Evolutionary conservation across 2,888 invertebrate genomes (phyloP).

Genomic region (Rotaria sp.): DNA sequence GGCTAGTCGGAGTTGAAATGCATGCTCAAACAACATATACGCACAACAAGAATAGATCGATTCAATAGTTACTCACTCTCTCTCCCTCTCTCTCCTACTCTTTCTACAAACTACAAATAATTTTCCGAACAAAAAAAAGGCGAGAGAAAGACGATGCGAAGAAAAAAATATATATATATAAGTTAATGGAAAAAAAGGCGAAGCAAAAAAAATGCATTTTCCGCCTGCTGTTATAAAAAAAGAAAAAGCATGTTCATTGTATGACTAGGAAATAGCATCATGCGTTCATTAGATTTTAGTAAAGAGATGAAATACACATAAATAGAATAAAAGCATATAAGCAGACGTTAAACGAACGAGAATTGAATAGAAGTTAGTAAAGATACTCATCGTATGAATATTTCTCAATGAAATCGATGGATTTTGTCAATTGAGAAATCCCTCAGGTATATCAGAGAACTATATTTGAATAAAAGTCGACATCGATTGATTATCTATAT

Average conservation of each 20-base stretch:
- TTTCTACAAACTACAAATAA: background rate
- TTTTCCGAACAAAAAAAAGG: conserved; percentile 44
- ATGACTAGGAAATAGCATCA: background rate
- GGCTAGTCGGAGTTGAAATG: conserved; percentile 4
- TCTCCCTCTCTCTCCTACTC: background rate
- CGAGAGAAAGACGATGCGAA: conserved; percentile 43
- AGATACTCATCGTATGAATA: background rate
- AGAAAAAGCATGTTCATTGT: background rate
- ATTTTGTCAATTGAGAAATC: background rate
- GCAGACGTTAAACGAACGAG: background rate
- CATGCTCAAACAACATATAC: background rate
- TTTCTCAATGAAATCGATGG: too few species aligned
- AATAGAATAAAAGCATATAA: background rate
- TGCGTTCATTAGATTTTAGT: background rate
- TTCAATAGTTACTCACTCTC: background rate
- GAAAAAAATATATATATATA: conserved; percentile 32
- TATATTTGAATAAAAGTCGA: background rate
- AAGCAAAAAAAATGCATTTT: conserved; percentile 42
- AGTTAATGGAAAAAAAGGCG: conserved; percentile 27
- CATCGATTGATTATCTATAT: background rate
- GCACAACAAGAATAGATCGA: conserved; percentile 7
- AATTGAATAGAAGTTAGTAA: background rate
- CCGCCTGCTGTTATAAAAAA: background rate
- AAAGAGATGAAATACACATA: background rate
- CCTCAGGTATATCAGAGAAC: background rate